Base-by-base conservation (phyloP, 2,888 invertebrate genomes). In the Enchytraeus crypticus region DNA sequence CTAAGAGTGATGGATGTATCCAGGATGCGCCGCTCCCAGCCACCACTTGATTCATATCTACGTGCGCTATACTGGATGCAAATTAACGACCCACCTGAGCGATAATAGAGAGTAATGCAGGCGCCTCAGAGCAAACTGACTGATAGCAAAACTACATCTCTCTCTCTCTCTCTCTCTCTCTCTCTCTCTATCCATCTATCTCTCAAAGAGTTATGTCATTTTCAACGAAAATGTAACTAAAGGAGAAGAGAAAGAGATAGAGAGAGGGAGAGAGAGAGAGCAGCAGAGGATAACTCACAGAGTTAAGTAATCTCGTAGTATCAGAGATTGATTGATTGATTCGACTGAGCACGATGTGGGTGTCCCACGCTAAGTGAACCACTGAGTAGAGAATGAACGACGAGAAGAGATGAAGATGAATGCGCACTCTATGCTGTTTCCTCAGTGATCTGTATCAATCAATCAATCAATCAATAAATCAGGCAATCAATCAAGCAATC, bases 331-430 rank as follows among this genome's bases (percentile, higher is more conserved):
- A 8, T 3, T 51, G 60, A 23, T 67, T 66, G 5, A 76, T 59
- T 18, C 71, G 69, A 58, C 75, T 73, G 51, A 72, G 71, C 1
- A 72, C 71, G 2, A 77, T 71, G 21, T 73, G 53, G 54, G 72
- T 64, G 43, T 75, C 73, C 77, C 76, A 76, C 32, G 76, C 55
- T 8, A 74, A 68, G 38, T 65, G 59, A 38, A 72, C 64, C 32
- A 70, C 45, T 21, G 70, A 69, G 51, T 69, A 70, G 30, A 73
- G 54, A 27, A 74, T 59, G 57, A 77, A 72, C 0, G 75, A 73
- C 3, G 67, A 30, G 64, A 77, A 76, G 57, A 77, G 73, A 55
- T 74, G 73, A 49, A 76, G 69, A 62, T 77, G 77, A 0, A 77
- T 69, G 1, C 73, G 70, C 29, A 77, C 73, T 32, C 77, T 63